A percentile compares a stretch with the other conserved stretches of the same genome.
phyloP scores from a whole-genome alignment of 2,888 invertebrate genomes.

The Parnassius mnemosyne region DNA sequence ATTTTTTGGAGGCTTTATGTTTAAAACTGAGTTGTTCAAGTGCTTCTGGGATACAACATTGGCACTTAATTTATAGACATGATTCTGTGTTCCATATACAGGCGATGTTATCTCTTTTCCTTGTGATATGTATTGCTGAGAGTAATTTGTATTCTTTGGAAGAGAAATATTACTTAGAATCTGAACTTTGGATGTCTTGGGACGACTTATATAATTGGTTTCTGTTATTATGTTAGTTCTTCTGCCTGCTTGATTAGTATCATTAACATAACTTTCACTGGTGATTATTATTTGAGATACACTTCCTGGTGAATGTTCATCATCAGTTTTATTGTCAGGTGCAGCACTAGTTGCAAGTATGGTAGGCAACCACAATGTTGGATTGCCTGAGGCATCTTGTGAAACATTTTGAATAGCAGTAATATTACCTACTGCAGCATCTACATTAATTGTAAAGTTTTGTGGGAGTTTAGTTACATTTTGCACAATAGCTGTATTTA shows the following conservation, averaged over 20 bases:
- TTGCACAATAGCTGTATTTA: constrained; percentile 71
- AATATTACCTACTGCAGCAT: constrained; percentile 70
- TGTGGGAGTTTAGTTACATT: constrained; percentile 73
- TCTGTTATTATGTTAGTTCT: constrained; percentile 65
- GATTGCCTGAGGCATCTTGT: constrained; percentile 68
- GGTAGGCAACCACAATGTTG: constrained; percentile 73
- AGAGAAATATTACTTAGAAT: constrained; percentile 75
- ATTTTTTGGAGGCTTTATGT: constrained; percentile 63
- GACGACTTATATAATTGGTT: constrained; percentile 61
- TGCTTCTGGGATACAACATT: constrained; percentile 64
- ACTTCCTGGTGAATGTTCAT: constrained; percentile 59
- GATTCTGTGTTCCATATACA: constrained; percentile 67
- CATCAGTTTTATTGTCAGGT: constrained; percentile 60
- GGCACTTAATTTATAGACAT: constrained; percentile 68
- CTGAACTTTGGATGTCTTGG: constrained; percentile 73
- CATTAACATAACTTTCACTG: constrained; percentile 70
- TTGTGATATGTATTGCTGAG: constrained; percentile 62
- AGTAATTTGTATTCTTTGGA: constrained; percentile 66
- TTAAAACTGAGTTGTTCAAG: constrained; percentile 65
- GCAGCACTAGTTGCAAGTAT: constrained; percentile 66
- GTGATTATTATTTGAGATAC: constrained; percentile 74
- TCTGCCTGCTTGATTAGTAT: constrained; percentile 53
- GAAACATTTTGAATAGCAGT: constrained; percentile 73
- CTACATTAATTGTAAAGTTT: constrained; percentile 75
- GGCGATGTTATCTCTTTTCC: constrained; percentile 63